A percentile compares a stretch with the other conserved stretches of the same genome.
These are phyloP conservation scores for Adoxophyes honmai DNA, from an alignment of 1,140 invertebrate genomes.

Conservation along the genomic window DNA sequence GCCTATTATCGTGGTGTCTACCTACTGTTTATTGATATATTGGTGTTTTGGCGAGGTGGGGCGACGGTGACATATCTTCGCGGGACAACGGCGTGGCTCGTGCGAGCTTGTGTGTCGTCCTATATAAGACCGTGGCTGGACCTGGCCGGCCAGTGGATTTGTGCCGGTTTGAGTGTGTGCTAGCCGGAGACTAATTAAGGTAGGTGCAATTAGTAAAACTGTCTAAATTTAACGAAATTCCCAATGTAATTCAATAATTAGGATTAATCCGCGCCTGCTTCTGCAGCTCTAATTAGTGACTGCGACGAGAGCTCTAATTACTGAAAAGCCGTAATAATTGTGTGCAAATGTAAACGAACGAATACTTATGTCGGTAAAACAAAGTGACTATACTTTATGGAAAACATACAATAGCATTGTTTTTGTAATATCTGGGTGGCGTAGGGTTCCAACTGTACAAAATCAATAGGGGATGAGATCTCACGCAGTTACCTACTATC, in stretches of 20 bases:
- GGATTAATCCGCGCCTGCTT: too few species aligned
- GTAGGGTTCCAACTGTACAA: too few species aligned
- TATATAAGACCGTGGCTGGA: slow-evolving; percentile 60
- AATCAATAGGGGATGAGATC: too few species aligned
- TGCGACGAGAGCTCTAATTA: too few species aligned
- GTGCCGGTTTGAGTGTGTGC: slow-evolving; percentile 40
- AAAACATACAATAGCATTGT: too few species aligned
- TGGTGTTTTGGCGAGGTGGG: slow-evolving; percentile 33
- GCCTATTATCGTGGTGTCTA: slow-evolving; percentile 29
- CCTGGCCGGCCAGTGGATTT: slow-evolving; percentile 37
- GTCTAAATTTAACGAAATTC: slow-evolving; percentile 5
- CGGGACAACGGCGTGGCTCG: slow-evolving; percentile 24
- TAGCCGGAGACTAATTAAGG: slow-evolving; percentile 37
- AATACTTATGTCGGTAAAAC: too few species aligned
- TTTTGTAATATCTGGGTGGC: too few species aligned
- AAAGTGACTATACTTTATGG: too few species aligned
- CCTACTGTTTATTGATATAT: slow-evolving; percentile 16
- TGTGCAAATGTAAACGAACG: too few species aligned
- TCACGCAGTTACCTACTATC: too few species aligned
- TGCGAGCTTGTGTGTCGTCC: slow-evolving; percentile 39
- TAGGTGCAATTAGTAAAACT: slow-evolving; percentile 21
- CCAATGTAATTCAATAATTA: not conserved
- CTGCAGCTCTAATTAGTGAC: too few species aligned
- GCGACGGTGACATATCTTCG: slow-evolving; percentile 30
- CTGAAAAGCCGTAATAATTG: too few species aligned